Conservation (phyloP, 2,113 vertebrate species). For the Stegostoma tigrinum region DNA sequence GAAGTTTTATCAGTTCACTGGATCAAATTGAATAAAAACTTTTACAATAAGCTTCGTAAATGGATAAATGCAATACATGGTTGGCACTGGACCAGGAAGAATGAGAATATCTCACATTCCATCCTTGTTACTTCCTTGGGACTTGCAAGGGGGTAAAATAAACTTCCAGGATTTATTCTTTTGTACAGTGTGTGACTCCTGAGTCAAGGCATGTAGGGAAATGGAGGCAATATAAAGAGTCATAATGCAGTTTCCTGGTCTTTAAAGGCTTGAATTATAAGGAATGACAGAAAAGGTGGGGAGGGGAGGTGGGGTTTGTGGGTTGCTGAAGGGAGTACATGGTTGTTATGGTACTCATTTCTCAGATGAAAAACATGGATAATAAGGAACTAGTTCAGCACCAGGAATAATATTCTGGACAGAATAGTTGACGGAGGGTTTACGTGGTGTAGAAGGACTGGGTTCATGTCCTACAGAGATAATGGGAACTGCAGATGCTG, state of each 20-base stretch:
- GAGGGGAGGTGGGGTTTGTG: not conserved
- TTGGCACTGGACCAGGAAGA: not conserved
- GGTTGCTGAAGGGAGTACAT: no score
- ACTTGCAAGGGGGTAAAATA: not conserved
- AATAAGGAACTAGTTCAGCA: not conserved
- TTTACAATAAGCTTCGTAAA: not conserved
- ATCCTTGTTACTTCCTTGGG: not conserved
- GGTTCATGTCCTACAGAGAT: no score
- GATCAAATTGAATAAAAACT: not conserved
- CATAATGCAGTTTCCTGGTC: not conserved
- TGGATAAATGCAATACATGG: not conserved
- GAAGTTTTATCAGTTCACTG: not conserved
- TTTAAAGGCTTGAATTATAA: not conserved
- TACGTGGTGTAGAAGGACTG: no score
- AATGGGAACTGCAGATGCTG: no score
- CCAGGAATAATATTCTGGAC: not conserved
- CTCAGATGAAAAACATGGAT: not conserved
- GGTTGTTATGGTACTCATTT: not conserved
- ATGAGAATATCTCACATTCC: not conserved
- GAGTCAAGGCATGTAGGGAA: not conserved
- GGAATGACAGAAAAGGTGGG: not conserved
- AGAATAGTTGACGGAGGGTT: not conserved
- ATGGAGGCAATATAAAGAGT: not conserved
- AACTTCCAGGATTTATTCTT: not conserved
- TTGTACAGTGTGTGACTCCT: not conserved